A percentile compares a stretch with the other conserved stretches of the same genome.
Conservation (phyloP, 2,113 vertebrate species). For the Ariopsis seemanni region DNA sequence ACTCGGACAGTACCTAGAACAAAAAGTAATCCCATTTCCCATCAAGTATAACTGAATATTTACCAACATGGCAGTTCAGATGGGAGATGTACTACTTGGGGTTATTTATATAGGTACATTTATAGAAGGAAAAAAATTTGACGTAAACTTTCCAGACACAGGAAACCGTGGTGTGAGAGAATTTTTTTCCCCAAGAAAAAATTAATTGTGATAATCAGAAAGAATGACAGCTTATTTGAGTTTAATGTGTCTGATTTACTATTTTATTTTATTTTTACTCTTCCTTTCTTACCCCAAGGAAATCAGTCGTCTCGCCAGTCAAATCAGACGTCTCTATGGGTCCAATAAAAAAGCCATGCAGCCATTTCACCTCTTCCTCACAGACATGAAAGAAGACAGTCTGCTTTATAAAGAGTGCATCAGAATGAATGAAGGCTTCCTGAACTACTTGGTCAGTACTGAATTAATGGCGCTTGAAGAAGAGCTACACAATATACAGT, state of each 20-base stretch:
- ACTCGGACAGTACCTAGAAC: neutral
- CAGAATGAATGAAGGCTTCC: slow-evolving; percentile 92
- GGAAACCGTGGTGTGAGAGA: neutral
- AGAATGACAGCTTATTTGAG: neutral
- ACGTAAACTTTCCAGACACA: neutral
- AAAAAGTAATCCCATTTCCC: neutral
- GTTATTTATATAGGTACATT: neutral
- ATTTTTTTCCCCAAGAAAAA: too few species aligned
- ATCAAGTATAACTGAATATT: neutral
- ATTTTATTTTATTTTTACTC: neutral
- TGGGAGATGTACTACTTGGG: neutral
- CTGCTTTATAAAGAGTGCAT: slow-evolving; percentile 82
- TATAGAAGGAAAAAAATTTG: neutral
- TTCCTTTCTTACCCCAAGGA: slow-evolving; percentile 71
- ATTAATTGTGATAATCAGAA: neutral
- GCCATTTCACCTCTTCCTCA: slow-evolving; percentile 86
- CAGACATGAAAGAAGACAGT: slow-evolving; percentile 73
- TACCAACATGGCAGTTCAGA: neutral
- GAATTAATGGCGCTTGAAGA: neutral
- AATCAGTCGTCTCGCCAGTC: slow-evolving; percentile 82
- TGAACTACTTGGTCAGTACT: slow-evolving; percentile 76
- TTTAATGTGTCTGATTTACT: neutral
- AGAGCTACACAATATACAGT: neutral
- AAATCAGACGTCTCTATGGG: slow-evolving; percentile 88
- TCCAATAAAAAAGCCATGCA: slow-evolving; percentile 79